phyloP scores from a whole-genome alignment of 2,797 vertebrate genomes.

The Periophthalmus magnuspinnatus region DNA sequence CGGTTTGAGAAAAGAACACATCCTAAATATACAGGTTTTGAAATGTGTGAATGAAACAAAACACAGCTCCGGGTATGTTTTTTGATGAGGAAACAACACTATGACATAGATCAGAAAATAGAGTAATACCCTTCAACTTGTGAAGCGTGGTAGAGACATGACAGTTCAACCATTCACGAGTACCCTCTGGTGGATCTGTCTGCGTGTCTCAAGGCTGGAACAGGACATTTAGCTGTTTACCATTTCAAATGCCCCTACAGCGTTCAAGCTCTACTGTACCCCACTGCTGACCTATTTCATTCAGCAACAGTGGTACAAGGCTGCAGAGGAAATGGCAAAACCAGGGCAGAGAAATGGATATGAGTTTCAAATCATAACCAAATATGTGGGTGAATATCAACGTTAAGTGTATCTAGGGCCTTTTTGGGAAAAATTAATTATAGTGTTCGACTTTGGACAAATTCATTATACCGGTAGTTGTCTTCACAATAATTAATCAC shows the following conservation, averaged over 20 bases:
- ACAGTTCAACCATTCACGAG: conserved; percentile 14
- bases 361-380: not conserved
- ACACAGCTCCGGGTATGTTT: no score
- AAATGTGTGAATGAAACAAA: no score
- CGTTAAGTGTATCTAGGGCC: not conserved
- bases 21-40: no score
- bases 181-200: conserved; percentile 17
- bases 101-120: no score
- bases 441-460: no score
- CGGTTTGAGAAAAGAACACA: no score
- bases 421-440: not conserved
- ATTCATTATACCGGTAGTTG: no score
- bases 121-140: conserved; percentile 5
- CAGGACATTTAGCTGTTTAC: conserved; percentile 22
- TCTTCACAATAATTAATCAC: no score
- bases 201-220: conserved; percentile 6
- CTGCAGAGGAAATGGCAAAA: not conserved
- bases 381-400: not conserved
- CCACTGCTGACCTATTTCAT: not conserved
- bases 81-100: no score
- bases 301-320: not conserved
- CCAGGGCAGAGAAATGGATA: not conserved
- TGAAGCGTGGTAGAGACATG: conserved; percentile 30
- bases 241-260: conserved; percentile 18
- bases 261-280: not conserved